Conservation (phyloP, 2,888 invertebrate species). For the Ganaspis brasiliensis region DNA sequence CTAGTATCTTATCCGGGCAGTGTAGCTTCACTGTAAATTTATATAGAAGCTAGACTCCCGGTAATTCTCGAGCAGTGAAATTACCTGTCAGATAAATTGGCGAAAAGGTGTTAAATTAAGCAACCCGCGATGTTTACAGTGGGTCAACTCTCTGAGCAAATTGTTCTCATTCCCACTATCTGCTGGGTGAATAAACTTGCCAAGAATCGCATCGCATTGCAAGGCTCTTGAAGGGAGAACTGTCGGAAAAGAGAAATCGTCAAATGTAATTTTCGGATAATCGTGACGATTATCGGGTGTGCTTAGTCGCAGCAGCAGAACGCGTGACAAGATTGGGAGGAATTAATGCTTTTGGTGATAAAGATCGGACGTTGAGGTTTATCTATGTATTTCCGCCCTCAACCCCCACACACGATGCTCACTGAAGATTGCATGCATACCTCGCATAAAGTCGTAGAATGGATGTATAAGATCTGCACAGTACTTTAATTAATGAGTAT, state of each 20-base stretch:
- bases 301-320: constrained; percentile 46
- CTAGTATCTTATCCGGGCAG: constrained; percentile 15
- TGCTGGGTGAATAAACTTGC: constrained; percentile 13
- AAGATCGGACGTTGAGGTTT: constrained; percentile 62
- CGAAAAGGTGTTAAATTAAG: constrained; percentile 32
- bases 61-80: constrained; percentile 18
- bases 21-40: background rate
- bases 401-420: constrained; percentile 55
- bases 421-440: constrained; percentile 60
- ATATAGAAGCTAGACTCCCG: background rate
- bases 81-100: constrained; percentile 27
- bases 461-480: constrained; percentile 52
- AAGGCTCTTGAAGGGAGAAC: background rate
- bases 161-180: constrained; percentile 10
- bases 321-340: constrained; percentile 62
- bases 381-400: constrained; percentile 56
- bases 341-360: constrained; percentile 60
- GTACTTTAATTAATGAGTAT: constrained; percentile 36
- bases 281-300: constrained; percentile 33
- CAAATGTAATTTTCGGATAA: constrained; percentile 35
- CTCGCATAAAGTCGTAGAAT: constrained; percentile 60
- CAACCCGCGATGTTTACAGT: constrained; percentile 21
- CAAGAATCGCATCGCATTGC: background rate
- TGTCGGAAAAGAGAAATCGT: constrained; percentile 21
- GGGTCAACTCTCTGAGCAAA: constrained; percentile 3